These are phyloP conservation scores for Sebastes vulpes DNA, from an alignment of 2,797 vertebrate genomes.

Conservation along the genomic window DNA sequence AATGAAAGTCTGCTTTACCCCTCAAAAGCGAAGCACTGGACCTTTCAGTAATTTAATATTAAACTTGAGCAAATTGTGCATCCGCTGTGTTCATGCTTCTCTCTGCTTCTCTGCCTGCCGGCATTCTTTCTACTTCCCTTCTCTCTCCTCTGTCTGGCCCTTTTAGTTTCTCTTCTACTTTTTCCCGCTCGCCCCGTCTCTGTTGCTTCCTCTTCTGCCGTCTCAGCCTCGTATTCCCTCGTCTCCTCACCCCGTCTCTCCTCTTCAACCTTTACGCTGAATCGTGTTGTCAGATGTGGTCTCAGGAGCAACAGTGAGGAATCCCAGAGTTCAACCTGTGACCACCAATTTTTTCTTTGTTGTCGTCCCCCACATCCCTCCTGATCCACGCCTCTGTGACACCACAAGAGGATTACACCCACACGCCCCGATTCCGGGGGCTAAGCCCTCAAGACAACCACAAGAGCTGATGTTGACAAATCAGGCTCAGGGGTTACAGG, in stretches of 20 bases:
- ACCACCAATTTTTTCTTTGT: not conserved
- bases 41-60: constrained; percentile 69
- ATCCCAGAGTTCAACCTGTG: constrained; percentile 1
- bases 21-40: constrained; percentile 25
- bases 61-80: constrained; percentile 42
- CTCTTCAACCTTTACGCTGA: not conserved
- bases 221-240: not conserved
- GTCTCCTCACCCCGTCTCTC: constrained; percentile 24
- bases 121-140: constrained; percentile 15
- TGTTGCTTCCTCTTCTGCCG: constrained; percentile 9
- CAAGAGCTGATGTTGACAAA: constrained; percentile 24
- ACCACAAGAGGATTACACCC: constrained; percentile 50
- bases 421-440: not conserved
- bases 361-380: not conserved
- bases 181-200: constrained; percentile 11
- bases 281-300: constrained; percentile 30
- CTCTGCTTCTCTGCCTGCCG: not conserved
- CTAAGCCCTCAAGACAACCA: constrained; percentile 21
- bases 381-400: constrained; percentile 22
- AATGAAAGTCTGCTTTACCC: constrained; percentile 48
- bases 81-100: constrained; percentile 27
- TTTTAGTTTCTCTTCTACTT: constrained; percentile 45
- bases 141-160: constrained; percentile 29
- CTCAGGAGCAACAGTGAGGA: not conserved
- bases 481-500: not conserved